Evolutionary conservation across 2,113 vertebrate genomes (phyloP), one percentile per base, ranked within the genome.

Genomic region (Rhombomys opimus): DNA sequence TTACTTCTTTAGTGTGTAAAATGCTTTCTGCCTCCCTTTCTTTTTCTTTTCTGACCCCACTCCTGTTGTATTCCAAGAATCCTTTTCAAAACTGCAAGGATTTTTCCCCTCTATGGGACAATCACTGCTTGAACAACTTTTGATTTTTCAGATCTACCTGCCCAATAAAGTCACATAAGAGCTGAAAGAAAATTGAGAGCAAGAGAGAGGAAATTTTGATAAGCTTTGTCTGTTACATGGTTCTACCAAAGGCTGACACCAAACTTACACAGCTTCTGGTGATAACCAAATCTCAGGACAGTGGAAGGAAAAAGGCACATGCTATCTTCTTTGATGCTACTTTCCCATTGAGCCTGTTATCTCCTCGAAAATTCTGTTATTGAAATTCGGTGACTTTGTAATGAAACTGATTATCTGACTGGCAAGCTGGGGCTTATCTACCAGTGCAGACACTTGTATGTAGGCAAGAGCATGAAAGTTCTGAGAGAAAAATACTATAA

Each of bases 261-360:
- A 30, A 94, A 57, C 22, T 88, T 76, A 11, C 1, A 2, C 90
- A 50, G 52, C 61, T 18, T 89, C 46, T 73, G 3, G 23, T 92
- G 82, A 94, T 72, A 95, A 63, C 32, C n/a, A 77, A 67, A 86
- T 86, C 59, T 96, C 77, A 82, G 52, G 6, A 86, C 78, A 90
- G 15, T 25, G 72, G 8, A 77, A 12, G 2, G 4, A 2, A 17
- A 59, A 32, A 7, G 23, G 67, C 9, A 46, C 2, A 5, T 17
- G 30, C 17, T 76, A 32, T 77, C 59, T 78, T 7, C 50, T 89
- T 65, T 72, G 38, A 8, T 76, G 52, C 4, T 88, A 10, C 38
- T 81, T 35, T 88, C 63, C 38, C 72, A 46, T 22, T 38, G n/a
- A 68, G 50, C 50, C 61, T 68, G 2, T 35, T 54, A 0, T 78